phyloP scores from a whole-genome alignment of 2,797 vertebrate genomes.

The Enteromius anoplus region DNA sequence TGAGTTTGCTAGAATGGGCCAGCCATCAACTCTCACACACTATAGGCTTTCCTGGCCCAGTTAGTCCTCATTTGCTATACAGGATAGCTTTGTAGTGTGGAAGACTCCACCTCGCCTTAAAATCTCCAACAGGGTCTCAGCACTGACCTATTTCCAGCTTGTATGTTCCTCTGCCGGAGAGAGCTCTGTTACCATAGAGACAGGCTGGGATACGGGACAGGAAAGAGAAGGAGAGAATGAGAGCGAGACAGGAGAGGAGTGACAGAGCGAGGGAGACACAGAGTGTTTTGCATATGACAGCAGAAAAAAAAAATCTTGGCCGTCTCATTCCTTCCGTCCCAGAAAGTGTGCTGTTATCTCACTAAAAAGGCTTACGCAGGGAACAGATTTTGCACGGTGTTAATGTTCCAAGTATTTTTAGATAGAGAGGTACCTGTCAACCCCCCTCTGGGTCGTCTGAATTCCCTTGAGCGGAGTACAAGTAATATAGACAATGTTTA shows the following conservation, averaged over 20 bases:
- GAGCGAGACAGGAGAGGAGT: slow-evolving; percentile 49
- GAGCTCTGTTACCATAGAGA: slow-evolving; percentile 69
- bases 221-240: slow-evolving; percentile 41
- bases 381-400: slow-evolving; percentile 49
- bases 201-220: slow-evolving; percentile 49
- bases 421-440: slow-evolving; percentile 66
- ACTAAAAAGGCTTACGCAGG: slow-evolving; percentile 63
- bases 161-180: slow-evolving; percentile 42
- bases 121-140: slow-evolving; percentile 50
- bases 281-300: slow-evolving; percentile 61
- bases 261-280: slow-evolving; percentile 31
- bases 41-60: slow-evolving; percentile 17
- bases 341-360: slow-evolving; percentile 62
- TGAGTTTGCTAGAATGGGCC: slow-evolving; percentile 30
- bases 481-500: slow-evolving; percentile 54
- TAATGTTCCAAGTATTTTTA: slow-evolving; percentile 67
- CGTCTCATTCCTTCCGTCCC: slow-evolving; percentile 51
- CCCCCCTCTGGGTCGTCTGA: slow-evolving; percentile 22
- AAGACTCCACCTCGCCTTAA: slow-evolving; percentile 25
- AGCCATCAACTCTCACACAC: slow-evolving; percentile 22
- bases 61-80: slow-evolving; percentile 5
- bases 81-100: slow-evolving; percentile 13
- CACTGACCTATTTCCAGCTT: slow-evolving; percentile 50
- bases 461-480: slow-evolving; percentile 5
- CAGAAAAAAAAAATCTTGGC: slow-evolving; percentile 55